These are phyloP conservation scores for Mycalesis mineus DNA, from an alignment of 2,888 invertebrate species.

Conservation along the genomic window DNA sequence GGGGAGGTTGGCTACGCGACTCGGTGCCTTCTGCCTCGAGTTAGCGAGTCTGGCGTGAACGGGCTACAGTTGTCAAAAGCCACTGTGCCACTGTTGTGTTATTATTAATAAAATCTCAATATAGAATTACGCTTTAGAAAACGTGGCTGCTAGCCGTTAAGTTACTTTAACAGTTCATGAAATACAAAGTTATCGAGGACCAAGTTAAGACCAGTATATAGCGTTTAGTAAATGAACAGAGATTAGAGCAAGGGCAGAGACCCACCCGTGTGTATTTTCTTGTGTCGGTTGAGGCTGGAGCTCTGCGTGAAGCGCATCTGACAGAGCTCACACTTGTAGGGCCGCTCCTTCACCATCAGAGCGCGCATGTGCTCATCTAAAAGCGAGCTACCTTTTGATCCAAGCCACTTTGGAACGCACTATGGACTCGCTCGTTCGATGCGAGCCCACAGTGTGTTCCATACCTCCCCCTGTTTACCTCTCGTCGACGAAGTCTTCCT, in stretches of 20 bases:
- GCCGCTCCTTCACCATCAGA: slow-evolving; percentile 77
- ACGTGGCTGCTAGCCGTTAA: background rate
- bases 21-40: slow-evolving; percentile 1
- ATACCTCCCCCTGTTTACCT: slow-evolving; percentile 75
- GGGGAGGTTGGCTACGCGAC: slow-evolving; percentile 64
- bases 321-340: slow-evolving; percentile 83
- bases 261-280: slow-evolving; percentile 83
- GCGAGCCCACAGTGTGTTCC: slow-evolving; percentile 52
- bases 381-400: slow-evolving; percentile 53
- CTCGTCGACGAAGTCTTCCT: slow-evolving; percentile 62
- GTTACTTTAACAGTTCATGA: background rate
- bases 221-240: slow-evolving; percentile 25
- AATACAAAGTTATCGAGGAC: background rate
- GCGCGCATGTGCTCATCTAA: slow-evolving; percentile 77
- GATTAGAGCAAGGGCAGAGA: slow-evolving; percentile 40
- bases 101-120: background rate
- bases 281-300: slow-evolving; percentile 84
- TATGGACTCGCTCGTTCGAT: slow-evolving; percentile 38
- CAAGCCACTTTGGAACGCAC: slow-evolving; percentile 47
- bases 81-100: background rate
- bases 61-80: background rate
- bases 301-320: slow-evolving; percentile 85
- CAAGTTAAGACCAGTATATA: background rate
- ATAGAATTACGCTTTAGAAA: background rate
- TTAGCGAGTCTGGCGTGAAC: background rate